Conservation (phyloP, 1,140 invertebrate species). For the Penaeus chinensis region DNA sequence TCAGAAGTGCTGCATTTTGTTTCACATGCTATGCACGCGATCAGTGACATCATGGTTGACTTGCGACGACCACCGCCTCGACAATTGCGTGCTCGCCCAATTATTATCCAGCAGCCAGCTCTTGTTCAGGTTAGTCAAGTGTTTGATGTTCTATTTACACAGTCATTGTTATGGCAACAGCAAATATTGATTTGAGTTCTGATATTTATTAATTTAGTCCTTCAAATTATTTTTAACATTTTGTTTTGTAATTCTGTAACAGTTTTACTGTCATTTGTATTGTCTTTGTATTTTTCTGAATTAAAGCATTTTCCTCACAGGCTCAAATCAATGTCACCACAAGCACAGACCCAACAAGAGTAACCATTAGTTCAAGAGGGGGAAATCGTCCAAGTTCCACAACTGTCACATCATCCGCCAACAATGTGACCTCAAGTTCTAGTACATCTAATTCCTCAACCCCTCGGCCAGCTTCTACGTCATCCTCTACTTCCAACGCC, state of each 20-base stretch:
- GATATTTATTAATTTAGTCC: no score
- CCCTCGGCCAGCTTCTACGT: slow-evolving; percentile 29
- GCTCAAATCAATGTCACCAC: slow-evolving; percentile 72
- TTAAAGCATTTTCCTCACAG: slow-evolving; percentile 64
- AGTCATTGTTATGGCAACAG: no score
- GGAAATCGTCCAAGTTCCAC: slow-evolving; percentile 61
- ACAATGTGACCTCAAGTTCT: neutral
- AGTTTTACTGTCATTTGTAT: no score
- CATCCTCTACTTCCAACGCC: neutral
- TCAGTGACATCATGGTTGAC: slow-evolving; percentile 87
- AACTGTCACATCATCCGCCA: slow-evolving; percentile 61
- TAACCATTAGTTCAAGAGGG: slow-evolving; percentile 29
- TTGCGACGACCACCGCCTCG: slow-evolving; percentile 77
- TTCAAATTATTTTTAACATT: no score
- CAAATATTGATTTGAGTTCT: no score
- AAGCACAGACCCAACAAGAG: slow-evolving; percentile 61
- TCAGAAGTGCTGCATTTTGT: slow-evolving; percentile 85
- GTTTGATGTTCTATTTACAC: neutral
- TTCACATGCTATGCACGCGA: slow-evolving; percentile 86
- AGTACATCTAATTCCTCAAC: neutral
- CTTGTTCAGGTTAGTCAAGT: slow-evolving; percentile 74
- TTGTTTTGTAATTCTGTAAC: no score
- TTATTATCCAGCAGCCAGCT: slow-evolving; percentile 72
- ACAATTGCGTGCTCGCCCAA: slow-evolving; percentile 76
- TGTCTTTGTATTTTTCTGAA: neutral